Conservation (phyloP, 2,113 vertebrate species). For the Callionymus lyra region DNA sequence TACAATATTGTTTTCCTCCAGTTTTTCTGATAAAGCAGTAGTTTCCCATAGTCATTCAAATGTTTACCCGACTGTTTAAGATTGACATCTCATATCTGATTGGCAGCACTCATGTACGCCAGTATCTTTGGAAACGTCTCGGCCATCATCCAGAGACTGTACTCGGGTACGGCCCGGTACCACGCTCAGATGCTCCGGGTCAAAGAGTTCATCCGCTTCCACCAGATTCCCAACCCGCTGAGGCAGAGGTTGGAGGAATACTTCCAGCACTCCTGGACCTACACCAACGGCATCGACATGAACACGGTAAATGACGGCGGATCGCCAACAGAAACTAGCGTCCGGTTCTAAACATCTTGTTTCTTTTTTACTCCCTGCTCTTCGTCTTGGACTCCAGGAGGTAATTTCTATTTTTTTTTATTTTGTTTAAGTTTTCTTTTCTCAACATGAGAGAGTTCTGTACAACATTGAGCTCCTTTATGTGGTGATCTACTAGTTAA, state of each 20-base stretch:
- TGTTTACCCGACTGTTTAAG: no score
- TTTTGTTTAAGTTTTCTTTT: slow-evolving; percentile 25
- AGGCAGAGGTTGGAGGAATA: slow-evolving; percentile 94
- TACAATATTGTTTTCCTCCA: no score
- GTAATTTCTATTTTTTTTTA: slow-evolving; percentile 66
- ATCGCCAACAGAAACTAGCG: slow-evolving; percentile 1
- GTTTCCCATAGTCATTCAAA: no score
- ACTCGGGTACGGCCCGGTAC: slow-evolving; percentile 93
- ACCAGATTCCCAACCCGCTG: slow-evolving; percentile 95
- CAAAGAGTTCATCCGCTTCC: slow-evolving; percentile 97
- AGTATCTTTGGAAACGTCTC: slow-evolving; percentile 99
- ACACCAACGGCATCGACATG: slow-evolving; percentile 99
- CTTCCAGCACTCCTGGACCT: slow-evolving; percentile 96
- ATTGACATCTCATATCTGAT: slow-evolving; percentile 12
- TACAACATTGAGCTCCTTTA: no score
- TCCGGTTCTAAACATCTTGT: slow-evolving; percentile 70
- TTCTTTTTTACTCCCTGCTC: slow-evolving; percentile 84
- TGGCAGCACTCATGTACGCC: slow-evolving; percentile 95
- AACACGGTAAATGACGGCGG: slow-evolving; percentile 81
- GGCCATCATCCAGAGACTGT: slow-evolving; percentile 97
- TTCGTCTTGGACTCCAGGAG: slow-evolving; percentile 91
- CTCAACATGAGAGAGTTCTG: no score
- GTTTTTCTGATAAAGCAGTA: no score
- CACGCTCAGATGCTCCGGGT: slow-evolving; percentile 98
- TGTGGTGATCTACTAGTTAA: no score